Evolutionary conservation across 2,797 vertebrate species (phyloP).

Genomic region (Paguma larvata): DNA sequence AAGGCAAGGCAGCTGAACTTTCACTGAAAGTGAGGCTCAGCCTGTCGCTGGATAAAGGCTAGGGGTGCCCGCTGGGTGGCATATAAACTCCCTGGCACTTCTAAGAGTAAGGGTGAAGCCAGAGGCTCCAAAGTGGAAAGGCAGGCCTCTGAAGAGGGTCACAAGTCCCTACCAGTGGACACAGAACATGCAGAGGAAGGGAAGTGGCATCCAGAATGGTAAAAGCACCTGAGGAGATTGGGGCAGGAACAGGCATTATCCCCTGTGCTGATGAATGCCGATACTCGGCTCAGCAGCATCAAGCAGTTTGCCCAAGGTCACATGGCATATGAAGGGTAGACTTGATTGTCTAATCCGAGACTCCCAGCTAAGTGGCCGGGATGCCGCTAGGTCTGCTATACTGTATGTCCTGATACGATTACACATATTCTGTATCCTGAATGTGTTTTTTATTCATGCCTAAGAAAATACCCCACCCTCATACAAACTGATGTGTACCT

Average conservation of each 20-base stretch:
- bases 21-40: not conserved
- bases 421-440: not conserved
- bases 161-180: not conserved
- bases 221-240: too few relatives aligned
- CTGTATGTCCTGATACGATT: not conserved
- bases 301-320: not conserved
- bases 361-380: not conserved
- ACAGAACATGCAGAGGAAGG: not conserved
- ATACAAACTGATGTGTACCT: not conserved
- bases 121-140: not conserved
- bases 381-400: not conserved
- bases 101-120: not conserved
- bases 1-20: not conserved
- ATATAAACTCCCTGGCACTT: not conserved
- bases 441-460: not conserved
- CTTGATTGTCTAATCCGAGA: not conserved
- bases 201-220: rapidly evolving
- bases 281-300: not conserved
- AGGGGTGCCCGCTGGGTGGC: not conserved
- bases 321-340: rapidly evolving
- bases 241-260: rapidly evolving
- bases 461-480: not conserved
- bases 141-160: not conserved
- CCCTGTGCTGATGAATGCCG: not conserved
- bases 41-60: not conserved